These are phyloP conservation scores for Lagocephalus sceleratus DNA, from an alignment of 2,797 vertebrate genomes.

Conservation along the genomic window DNA sequence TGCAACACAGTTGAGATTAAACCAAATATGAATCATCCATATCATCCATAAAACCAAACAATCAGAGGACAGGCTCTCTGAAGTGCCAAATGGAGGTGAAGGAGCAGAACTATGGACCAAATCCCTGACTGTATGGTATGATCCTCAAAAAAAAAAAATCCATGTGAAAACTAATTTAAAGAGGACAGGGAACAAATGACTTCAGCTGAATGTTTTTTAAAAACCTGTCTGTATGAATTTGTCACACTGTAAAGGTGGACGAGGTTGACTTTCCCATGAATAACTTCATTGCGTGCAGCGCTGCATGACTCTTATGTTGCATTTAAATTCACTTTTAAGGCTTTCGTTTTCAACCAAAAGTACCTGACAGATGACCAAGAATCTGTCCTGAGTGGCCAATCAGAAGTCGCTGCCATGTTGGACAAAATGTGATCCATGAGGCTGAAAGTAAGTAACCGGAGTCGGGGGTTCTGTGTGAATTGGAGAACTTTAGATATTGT, in stretches of 20 bases:
- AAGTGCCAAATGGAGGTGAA: background rate
- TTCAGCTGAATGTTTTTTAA: conserved; percentile 4
- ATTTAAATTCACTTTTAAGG: conserved; percentile 28
- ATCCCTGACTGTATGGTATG: conserved; percentile 1
- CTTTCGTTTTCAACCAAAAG: conserved; percentile 38
- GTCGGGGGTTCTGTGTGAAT: conserved; percentile 60
- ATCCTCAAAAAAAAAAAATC: background rate
- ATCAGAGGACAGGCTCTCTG: background rate
- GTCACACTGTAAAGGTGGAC: conserved; percentile 1
- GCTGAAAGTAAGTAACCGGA: conserved; percentile 22
- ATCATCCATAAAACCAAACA: background rate
- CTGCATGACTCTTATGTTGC: conserved; percentile 16
- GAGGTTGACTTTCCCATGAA: conserved; percentile 18
- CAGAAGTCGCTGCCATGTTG: conserved; percentile 48
- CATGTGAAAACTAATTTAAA: conserved; percentile 1
- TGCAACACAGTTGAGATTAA: background rate
- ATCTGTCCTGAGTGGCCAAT: conserved; percentile 30
- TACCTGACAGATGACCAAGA: conserved; percentile 45
- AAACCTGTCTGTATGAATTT: conserved; percentile 13
- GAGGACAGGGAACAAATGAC: background rate
- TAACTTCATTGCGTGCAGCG: conserved; percentile 12
- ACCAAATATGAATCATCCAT: background rate
- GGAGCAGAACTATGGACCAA: conserved; percentile 1
- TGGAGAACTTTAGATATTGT: conserved; percentile 61
- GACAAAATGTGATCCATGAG: conserved; percentile 42